Base-by-base conservation (phyloP, 1,140 invertebrate genomes). In the Cotesia glomerata region DNA sequence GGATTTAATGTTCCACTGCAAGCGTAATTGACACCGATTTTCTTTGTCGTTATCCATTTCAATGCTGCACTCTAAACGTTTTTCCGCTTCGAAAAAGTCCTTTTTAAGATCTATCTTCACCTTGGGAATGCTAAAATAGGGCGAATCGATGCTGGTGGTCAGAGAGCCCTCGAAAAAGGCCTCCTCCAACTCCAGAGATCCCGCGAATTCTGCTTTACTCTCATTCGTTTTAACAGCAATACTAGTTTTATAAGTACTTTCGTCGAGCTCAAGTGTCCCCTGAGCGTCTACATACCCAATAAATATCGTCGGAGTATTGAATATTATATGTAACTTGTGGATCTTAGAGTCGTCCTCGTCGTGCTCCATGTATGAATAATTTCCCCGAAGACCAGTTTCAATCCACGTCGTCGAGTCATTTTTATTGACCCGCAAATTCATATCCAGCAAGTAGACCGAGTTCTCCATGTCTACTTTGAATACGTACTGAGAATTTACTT, bases 81-180 rank as follows among this genome's bases (percentile, higher is more conserved):
- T 92, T 72, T 92, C 90, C 0, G 85, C 80, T 26, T 90, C 89
- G 0, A 89, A 90, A 61, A 92, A 91, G 78, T 94, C 91, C 76
- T 92, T 92, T 71, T 90, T 91, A 5, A 91, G 88, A 54, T 88
- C 82, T 59, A 91, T 84, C 66, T 89, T 89, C 13, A 91, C 90
- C 73, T 86, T 89, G 16, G 93, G 93, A 39, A 93, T 84, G 14
- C 86, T 87, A 16, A 93, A 83, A 34, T 90, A 83, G 0, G 90
- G 86, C 8, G 91, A 91, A 5, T 89, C 88, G 9, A 93, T 80
- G 56, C 90, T 85, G 4, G 91, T 74, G 35, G 88, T 87, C 9
- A 91, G 77, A 0, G 85, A 86, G 1, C 89, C 86, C 71, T 92
- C 90, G 5, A 92, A 79, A 74, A 90, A 92, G 5, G 87, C 88